These are phyloP conservation scores for Ips nitidus DNA, from an alignment of 1,140 invertebrate species.

Conservation along the genomic window DNA sequence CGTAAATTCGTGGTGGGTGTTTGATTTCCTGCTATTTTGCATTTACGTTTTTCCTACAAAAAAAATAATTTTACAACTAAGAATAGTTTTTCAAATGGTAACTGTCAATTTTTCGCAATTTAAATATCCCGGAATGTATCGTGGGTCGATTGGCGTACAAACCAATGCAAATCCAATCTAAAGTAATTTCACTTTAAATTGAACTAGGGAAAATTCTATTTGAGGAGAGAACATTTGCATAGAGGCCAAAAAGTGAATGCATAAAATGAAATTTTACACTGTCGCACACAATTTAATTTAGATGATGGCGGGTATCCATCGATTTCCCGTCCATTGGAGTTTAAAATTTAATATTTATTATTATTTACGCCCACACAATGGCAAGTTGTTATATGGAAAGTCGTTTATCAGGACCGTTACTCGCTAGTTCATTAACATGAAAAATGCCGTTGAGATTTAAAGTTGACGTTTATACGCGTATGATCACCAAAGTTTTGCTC, in stretches of 20 bases:
- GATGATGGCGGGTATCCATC: neutral
- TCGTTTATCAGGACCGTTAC: neutral
- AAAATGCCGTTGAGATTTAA: too few species aligned
- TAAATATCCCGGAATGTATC: neutral
- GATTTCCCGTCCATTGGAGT: neutral
- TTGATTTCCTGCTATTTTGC: too few species aligned
- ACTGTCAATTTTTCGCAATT: neutral
- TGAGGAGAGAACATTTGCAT: neutral
- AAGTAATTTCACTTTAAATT: conserved; percentile 5
- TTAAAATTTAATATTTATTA: conserved; percentile 1
- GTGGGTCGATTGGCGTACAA: neutral
- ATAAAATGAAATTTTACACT: conserved; percentile 16
- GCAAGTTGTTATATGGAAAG: neutral
- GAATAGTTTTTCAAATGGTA: too few species aligned
- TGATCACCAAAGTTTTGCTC: too few species aligned
- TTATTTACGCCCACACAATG: neutral
- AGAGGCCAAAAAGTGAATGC: conserved; percentile 10
- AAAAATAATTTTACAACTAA: too few species aligned
- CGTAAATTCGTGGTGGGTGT: too few species aligned
- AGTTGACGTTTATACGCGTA: too few species aligned
- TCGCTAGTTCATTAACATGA: too few species aligned
- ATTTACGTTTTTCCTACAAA: too few species aligned
- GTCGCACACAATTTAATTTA: conserved; percentile 6
- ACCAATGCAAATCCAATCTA: conserved; percentile 2
- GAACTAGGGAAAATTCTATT: neutral